phyloP scores from a whole-genome alignment of 2,888 invertebrate species.

The Thereva nobilitata region DNA sequence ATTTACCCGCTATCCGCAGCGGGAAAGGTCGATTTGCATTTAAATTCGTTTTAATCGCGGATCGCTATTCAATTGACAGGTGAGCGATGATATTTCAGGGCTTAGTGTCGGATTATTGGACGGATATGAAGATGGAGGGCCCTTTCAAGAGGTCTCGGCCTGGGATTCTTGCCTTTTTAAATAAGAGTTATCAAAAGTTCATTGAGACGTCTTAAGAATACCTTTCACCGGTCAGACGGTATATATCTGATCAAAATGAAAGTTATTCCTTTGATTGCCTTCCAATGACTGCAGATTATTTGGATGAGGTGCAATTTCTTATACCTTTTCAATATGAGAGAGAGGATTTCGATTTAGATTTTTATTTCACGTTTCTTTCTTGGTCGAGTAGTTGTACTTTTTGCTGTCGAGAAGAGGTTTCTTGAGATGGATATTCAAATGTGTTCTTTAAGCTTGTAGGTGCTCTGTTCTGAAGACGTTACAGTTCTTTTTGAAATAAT shows the following conservation, averaged over 20 bases:
- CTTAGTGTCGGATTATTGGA: constrained; percentile 33
- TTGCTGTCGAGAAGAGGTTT: no score
- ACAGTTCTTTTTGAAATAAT: no score
- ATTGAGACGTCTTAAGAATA: constrained; percentile 17
- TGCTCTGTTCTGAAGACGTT: no score
- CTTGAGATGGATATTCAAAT: no score
- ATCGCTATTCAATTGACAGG: constrained; percentile 27
- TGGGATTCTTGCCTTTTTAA: background rate
- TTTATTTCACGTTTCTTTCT: no score
- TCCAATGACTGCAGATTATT: no score
- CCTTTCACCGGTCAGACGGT: background rate
- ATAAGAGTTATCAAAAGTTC: constrained; percentile 1
- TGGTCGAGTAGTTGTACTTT: no score
- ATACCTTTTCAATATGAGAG: no score
- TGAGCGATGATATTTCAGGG: constrained; percentile 24
- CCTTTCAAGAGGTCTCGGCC: background rate
- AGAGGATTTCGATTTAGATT: no score
- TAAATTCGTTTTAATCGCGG: constrained; percentile 28
- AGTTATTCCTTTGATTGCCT: background rate
- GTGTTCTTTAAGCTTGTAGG: no score
- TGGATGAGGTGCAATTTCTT: no score
- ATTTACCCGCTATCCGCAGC: constrained; percentile 6
- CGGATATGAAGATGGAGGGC: constrained; percentile 17
- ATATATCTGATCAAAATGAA: constrained; percentile 4
- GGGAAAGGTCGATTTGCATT: constrained; percentile 28